These are phyloP conservation scores for Polyommatus iphigenia DNA, from an alignment of 2,888 invertebrate genomes.

Conservation along the genomic window DNA sequence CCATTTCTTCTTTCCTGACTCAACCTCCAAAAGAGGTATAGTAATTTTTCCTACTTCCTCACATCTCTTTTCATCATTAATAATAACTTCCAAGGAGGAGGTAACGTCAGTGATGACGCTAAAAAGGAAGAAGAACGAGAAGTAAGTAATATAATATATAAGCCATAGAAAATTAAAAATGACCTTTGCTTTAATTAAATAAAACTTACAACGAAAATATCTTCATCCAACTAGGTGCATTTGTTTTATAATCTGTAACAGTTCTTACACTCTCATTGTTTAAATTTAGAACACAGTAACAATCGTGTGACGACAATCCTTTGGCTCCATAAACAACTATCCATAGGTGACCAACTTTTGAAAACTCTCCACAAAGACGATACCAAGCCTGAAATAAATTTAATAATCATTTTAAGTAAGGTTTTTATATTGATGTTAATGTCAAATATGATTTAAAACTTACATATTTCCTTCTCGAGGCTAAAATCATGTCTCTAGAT, in stretches of 20 bases:
- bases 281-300: conserved; percentile 95
- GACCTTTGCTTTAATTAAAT: not conserved
- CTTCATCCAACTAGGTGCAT: conserved; percentile 97
- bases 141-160: conserved; percentile 7
- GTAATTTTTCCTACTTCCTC: conserved; percentile 96
- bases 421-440: not conserved
- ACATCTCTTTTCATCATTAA: conserved; percentile 97
- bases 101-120: conserved; percentile 95
- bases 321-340: conserved; percentile 91
- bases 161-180: not conserved
- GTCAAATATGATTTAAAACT: conserved; percentile 51
- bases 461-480: conserved; percentile 77
- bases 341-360: conserved; percentile 93
- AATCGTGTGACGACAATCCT: conserved; percentile 93
- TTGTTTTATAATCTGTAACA: conserved; percentile 97
- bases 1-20: conserved; percentile 94
- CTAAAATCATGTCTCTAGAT: conserved; percentile 55
- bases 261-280: conserved; percentile 96
- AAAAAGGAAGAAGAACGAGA: conserved; percentile 46
- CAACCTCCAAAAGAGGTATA: conserved; percentile 90
- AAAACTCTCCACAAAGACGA: conserved; percentile 49
- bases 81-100: conserved; percentile 92
- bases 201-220: conserved; percentile 93
- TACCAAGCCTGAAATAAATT: conserved; percentile 68
- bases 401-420: not conserved